Conservation (phyloP, 2,797 vertebrate species). For the Mastacembelus armatus region DNA sequence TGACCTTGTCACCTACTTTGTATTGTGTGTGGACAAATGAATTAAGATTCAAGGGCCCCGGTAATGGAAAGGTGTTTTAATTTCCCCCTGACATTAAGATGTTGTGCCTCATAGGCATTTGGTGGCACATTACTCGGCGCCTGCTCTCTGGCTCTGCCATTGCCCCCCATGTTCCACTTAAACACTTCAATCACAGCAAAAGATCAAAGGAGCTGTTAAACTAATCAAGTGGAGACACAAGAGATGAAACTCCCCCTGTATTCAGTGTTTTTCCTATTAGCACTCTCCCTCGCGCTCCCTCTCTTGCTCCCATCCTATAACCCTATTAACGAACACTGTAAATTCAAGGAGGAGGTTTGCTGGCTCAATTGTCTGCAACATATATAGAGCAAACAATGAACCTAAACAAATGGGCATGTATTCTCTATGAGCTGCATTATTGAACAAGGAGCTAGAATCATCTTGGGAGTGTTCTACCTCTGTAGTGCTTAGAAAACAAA, state of each 20-base stretch:
- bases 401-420: conserved; percentile 70
- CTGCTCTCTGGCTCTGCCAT: conserved; percentile 88
- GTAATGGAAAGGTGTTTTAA: conserved; percentile 97
- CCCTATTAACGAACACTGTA: conserved; percentile 79
- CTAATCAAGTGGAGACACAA: conserved; percentile 95
- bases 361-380: conserved; percentile 85
- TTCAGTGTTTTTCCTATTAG: conserved; percentile 81
- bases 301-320: conserved; percentile 79
- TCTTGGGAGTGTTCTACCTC: conserved; percentile 36
- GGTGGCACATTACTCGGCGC: conserved; percentile 88
- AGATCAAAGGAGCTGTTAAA: conserved; percentile 97
- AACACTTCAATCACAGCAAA: conserved; percentile 97
- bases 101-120: conserved; percentile 95
- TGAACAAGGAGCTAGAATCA: conserved; percentile 57
- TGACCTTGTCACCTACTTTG: conserved; percentile 88
- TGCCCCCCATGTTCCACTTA: conserved; percentile 93
- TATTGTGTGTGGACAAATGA: conserved; percentile 88
- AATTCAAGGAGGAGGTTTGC: conserved; percentile 77
- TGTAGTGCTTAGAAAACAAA: conserved; percentile 47
- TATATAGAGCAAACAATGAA: conserved; percentile 81
- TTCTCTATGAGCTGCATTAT: conserved; percentile 62
- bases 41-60: conserved; percentile 93
- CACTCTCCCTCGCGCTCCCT: conserved; percentile 23
- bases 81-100: conserved; percentile 99
- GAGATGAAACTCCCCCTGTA: conserved; percentile 83